Evolutionary conservation across 2,888 invertebrate species (phyloP), one percentile per base, ranked within the genome.

Genomic region (Coleophora deauratella): DNA sequence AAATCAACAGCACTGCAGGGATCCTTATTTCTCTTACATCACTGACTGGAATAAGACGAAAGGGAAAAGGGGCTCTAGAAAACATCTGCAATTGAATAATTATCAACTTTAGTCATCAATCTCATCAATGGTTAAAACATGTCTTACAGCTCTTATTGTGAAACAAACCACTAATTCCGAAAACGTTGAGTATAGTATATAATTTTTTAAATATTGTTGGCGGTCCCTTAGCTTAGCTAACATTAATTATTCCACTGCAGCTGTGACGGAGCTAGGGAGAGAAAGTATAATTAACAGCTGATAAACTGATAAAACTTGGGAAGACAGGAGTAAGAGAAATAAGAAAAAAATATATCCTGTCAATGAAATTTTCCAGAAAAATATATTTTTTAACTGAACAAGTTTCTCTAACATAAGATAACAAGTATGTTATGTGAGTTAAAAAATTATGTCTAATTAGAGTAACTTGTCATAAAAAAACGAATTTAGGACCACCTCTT

Each of bases 71-170:
- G 73, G 61, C 56, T 62, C 59, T 59, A 64, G 48, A 62, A 52
- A 60, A 78, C 72, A 78, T 81, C 82, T 82, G 82, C 80, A 82
- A 84, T 76, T 68, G 78, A 82, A 82, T 80, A 82, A 82, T 81
- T 77, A 75, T 67, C 66, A 75, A 21, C 72, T 72, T 67, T 60
- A 69, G 79, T 82, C 81, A 65, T 76, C 84, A 84, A 85, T 85
- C 79, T 82, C 81, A 65, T 76, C 84, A 85, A 85, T 85, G 85
- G 85, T 85, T 85, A 85, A 85, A 85, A 85, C 85, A 85, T 79
- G 78, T 82, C 82, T 80, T 80, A 68, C 82, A 82, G 81, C 84
- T 72, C 69, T 72, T 56, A 59, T 48, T 48, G 59, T 67, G 71
- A 69, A 60, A 62, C 67, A 77, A 78, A 78, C 71, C 69, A 72